Percentiles rank a stretch among this genome's conserved stretches.
Evolutionary conservation across 2,797 vertebrate species (phyloP).

Genomic region (Rhinogobio ventralis): DNA sequence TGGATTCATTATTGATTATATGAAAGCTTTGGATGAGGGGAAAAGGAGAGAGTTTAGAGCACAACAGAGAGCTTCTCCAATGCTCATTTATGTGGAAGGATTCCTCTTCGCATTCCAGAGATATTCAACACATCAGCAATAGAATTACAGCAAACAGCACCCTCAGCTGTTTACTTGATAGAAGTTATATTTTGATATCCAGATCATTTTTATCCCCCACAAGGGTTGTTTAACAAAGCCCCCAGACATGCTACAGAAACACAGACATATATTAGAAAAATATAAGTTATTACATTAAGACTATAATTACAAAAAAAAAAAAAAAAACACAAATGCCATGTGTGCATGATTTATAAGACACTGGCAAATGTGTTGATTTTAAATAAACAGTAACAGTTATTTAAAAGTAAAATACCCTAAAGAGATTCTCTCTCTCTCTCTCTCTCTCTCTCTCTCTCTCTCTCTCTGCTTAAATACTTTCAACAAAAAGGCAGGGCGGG

Average conservation of each 20-base stretch:
- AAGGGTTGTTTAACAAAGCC: neutral
- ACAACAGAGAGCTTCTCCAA: neutral
- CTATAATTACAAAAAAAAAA: neutral
- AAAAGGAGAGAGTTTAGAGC: neutral
- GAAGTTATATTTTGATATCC: neutral
- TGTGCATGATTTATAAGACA: slow-evolving; percentile 5
- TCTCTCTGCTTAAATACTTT: slow-evolving; percentile 45
- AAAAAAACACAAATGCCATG: neutral
- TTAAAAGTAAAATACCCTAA: neutral
- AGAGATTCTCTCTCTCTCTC: neutral
- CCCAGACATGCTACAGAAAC: neutral
- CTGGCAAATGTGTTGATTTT: neutral
- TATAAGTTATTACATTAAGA: neutral
- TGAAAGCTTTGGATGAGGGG: neutral
- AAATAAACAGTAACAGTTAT: neutral
- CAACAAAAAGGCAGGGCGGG: slow-evolving; percentile 37
- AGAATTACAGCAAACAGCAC: slow-evolving; percentile 41
- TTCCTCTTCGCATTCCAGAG: neutral
- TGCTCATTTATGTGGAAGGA: slow-evolving; percentile 11
- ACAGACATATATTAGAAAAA: neutral
- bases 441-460: slow-evolving; percentile 20
- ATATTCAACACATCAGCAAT: neutral
- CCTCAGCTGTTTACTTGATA: slow-evolving; percentile 23
- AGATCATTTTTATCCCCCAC: neutral
- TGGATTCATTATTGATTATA: neutral